phyloP scores from a whole-genome alignment of 1,140 invertebrate genomes.

The Homarus americanus region DNA sequence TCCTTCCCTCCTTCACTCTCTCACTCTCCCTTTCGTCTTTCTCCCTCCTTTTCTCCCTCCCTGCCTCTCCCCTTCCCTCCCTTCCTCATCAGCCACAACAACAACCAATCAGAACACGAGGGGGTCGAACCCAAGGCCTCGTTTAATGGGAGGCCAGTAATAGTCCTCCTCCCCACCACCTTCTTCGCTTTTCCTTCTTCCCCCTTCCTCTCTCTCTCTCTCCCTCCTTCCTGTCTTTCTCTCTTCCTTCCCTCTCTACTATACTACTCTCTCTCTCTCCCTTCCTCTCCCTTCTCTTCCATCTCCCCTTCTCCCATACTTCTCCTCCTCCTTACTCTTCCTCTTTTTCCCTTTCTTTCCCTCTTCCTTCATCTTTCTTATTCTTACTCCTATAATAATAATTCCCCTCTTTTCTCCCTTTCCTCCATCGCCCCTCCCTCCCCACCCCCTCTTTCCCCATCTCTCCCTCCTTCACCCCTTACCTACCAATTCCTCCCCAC shows the following conservation, averaged over 20 bases:
- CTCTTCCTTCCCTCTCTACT: background rate
- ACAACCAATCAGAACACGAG: too few relatives aligned
- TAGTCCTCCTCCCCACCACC: too few relatives aligned
- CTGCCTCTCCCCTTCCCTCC: background rate
- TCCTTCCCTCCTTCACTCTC: background rate
- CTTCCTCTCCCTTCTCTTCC: too few relatives aligned
- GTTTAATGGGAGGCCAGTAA: too few relatives aligned
- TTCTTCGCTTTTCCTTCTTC: background rate
- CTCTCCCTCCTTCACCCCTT: background rate
- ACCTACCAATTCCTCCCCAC: background rate
- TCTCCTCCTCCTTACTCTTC: constrained; percentile 11
- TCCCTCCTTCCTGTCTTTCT: background rate
- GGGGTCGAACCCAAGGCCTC: too few relatives aligned
- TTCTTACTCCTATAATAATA: background rate
- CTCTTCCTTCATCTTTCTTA: background rate
- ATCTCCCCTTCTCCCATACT: too few relatives aligned
- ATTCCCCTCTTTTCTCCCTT: background rate
- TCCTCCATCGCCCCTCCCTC: background rate
- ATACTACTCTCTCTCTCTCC: background rate
- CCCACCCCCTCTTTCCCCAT: background rate
- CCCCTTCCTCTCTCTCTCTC: background rate
- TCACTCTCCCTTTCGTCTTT: background rate
- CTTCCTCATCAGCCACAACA: background rate
- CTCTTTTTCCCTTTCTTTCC: constrained; percentile 20
- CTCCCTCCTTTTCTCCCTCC: background rate